Base-by-base conservation (phyloP, 2,113 vertebrate species). In the Oenanthe melanoleuca region DNA sequence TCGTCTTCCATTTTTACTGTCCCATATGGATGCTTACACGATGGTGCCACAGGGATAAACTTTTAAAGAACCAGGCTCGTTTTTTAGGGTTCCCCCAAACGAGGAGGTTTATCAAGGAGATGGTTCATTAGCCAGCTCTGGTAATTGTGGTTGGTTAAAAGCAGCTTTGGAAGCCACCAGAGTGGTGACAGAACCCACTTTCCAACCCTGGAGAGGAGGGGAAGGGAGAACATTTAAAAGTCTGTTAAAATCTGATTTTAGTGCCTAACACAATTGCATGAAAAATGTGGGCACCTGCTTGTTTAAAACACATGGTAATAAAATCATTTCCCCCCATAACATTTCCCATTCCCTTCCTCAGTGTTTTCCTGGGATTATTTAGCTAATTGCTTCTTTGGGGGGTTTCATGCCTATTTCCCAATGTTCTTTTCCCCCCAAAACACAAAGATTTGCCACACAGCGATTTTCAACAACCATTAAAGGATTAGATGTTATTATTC, bases 1-100 rank as follows among this genome's bases (percentile, higher is more conserved):
- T 99, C 99, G 99, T 99, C 99, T 99, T 99, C 99, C 99, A 99
- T 99, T 99, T 99, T 98, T 98, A 98, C 99, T 98, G 98, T 99
- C 99, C 99, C 99, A 99, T 99, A 99, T 98, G 99, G 99, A 99
- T 98, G 98, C 99, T 99, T 99, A 99, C 99, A 99, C 73, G 98
- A 98, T 98, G 98, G 98, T 98, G 98, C 99, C 99, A 97, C 93
- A 97, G 99, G 99, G 98, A 99, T 98, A 98, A 99, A 99, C 98
- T 99, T 99, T 99, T 99, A 99, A 99, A 98, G 98, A 86, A 96
- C 92, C 98, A 98, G 98, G 75, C 98, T 98, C 97, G 81, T 96
- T 98, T 97, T 98, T 97, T 96, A 96, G 81, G 64, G 84, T 85
- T 95, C 96, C 91, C 89, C 95, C 95, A 97, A 97, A 97, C 44